Base-by-base conservation (phyloP, 1,140 invertebrate genomes). In the Drosophila cardini region DNA sequence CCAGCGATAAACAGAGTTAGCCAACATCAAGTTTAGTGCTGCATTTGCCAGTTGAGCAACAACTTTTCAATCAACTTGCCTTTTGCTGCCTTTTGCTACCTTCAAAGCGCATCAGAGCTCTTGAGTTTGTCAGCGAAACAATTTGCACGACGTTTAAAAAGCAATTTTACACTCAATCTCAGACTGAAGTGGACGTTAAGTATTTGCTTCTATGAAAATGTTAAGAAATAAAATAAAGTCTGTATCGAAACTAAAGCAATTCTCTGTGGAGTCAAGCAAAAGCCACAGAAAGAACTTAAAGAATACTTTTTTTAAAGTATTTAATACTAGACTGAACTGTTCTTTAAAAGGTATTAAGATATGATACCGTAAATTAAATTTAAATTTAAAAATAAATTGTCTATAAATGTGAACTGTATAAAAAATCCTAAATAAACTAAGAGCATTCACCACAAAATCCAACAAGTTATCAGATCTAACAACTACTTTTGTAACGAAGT, bases 41-140 rank as follows among this genome's bases (percentile, higher is more conserved):
- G 32, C 60, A 56, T 48, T 48, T 53, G 50, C 40, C 55, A 73
- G 64, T 45, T 57, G 30, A 43, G 53, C 61, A 70, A 76, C 72
- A 86, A 82, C 63, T 86, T 86, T 86, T 86, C 83, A 82, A 86
- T 86, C 82, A 78, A 76, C 70, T 68, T 67, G 76, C 30, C 67
- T 70, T 67, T 67, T 69, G 42, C 55, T 42, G 46, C n/a, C n/a
- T 60, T 78, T 48, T 62, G 57, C 55, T 68, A 42, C 40, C 34
- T 43, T 76, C 36, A 5, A 13, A 52, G 21, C 36, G 46, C 21
- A 26, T 50, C 43, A 4, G 21, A 42, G 13, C 13, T 64, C 65
- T 50, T 18, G 60, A 72, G 21, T 58, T 72, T 67, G 62, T 72
- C 61, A 65, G 45, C 63, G 16, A 60, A 63, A 64, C 69, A 72